Evolutionary conservation across 2,888 invertebrate species (phyloP).

Genomic region (Chironomus tentans): DNA sequence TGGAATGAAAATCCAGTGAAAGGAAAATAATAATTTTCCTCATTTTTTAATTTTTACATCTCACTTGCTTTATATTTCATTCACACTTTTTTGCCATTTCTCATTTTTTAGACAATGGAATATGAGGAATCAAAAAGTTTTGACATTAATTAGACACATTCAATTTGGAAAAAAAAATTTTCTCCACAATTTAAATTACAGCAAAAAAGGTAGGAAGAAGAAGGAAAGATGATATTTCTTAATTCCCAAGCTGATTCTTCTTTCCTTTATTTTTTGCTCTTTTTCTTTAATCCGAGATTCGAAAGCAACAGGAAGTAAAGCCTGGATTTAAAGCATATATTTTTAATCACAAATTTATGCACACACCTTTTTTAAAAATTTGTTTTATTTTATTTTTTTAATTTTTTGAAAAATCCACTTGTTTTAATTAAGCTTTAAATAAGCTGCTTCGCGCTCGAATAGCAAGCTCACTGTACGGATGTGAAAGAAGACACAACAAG

Average conservation of each 20-base stretch:
- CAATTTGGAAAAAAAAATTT: neutral
- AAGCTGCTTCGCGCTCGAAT: neutral
- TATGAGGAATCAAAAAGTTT: neutral
- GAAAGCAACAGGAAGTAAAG: too few species aligned
- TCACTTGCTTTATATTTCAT: neutral
- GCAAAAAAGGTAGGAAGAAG: neutral
- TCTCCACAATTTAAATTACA: neutral
- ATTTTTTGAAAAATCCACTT: neutral
- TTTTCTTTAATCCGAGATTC: too few species aligned
- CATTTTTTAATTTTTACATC: neutral
- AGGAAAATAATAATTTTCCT: too few species aligned
- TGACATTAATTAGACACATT: slow-evolving; percentile 21
- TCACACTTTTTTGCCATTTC: neutral
- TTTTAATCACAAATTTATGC: neutral
- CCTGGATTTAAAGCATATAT: neutral
- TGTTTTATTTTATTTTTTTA: neutral
- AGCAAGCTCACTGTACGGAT: neutral
- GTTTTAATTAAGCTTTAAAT: neutral
- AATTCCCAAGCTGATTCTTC: neutral
- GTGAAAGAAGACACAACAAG: slow-evolving; percentile 9
- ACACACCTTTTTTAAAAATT: neutral
- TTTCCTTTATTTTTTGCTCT: too few species aligned
- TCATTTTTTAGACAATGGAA: too few species aligned
- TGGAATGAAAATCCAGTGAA: neutral
- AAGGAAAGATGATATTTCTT: neutral